Conservation (phyloP, 2,888 invertebrate genomes). For the Rutpela maculata region DNA sequence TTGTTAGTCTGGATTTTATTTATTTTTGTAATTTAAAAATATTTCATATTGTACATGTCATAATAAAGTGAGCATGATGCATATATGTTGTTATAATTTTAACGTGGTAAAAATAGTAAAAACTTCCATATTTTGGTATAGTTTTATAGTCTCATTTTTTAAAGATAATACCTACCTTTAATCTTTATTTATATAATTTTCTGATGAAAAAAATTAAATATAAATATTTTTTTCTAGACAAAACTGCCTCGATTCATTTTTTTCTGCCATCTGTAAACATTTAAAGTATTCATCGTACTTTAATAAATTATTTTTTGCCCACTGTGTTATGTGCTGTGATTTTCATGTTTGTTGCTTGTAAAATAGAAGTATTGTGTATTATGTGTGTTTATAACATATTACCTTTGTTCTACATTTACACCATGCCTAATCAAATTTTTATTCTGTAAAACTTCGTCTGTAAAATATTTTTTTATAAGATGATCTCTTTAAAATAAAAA, state of each 20-base stretch:
- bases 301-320: background rate
- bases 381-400: background rate
- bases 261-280: background rate
- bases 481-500: no score
- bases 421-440: no score
- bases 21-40: background rate
- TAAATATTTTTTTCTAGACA: constrained; percentile 7
- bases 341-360: background rate
- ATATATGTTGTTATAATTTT: background rate
- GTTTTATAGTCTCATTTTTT: background rate
- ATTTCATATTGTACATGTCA: background rate
- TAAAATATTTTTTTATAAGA: no score
- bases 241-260: background rate
- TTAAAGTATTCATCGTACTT: background rate
- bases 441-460: no score
- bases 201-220: background rate
- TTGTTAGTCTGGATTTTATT: background rate
- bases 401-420: no score
- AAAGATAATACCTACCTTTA: background rate
- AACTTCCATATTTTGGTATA: background rate
- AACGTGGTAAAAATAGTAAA: constrained; percentile 1
- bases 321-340: background rate
- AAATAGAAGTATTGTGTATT: background rate
- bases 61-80: background rate
- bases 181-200: constrained; percentile 3